phyloP scores from a whole-genome alignment of 2,797 vertebrate species.

The Gephyroberyx darwinii region DNA sequence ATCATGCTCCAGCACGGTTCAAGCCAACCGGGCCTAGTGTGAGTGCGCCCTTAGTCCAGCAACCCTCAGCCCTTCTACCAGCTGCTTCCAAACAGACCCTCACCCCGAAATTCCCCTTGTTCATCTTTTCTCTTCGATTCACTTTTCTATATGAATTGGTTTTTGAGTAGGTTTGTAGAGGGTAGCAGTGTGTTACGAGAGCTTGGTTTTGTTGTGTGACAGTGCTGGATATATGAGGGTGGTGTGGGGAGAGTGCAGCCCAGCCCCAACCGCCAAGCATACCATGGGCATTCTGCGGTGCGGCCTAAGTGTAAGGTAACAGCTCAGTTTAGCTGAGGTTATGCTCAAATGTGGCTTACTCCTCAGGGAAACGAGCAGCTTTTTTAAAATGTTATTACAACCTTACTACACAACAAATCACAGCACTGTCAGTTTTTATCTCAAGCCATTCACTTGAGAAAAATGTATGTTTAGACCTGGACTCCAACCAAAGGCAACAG shows the following conservation, averaged over 20 bases:
- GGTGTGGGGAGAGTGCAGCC: conserved; percentile 14
- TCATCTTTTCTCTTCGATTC: background rate
- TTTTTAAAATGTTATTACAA: conserved; percentile 9
- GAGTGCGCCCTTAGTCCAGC: too few relatives aligned
- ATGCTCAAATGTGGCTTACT: conserved; percentile 21
- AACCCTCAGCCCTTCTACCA: background rate
- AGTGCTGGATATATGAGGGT: conserved; percentile 1
- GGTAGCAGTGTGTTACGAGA: conserved; percentile 6
- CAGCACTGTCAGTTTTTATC: conserved; percentile 2
- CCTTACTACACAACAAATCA: background rate
- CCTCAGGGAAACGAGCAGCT: conserved; percentile 6
- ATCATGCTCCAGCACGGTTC: too few relatives aligned
- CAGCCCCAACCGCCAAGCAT: background rate
- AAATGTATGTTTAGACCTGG: conserved; percentile 6
- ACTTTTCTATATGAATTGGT: background rate
- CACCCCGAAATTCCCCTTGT: background rate
- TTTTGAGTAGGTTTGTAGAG: conserved; percentile 13
- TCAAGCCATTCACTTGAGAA: background rate
- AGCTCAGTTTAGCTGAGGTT: conserved; percentile 56
- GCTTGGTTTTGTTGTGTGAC: conserved; percentile 11
- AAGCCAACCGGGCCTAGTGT: too few relatives aligned
- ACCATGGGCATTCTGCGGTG: conserved; percentile 42
- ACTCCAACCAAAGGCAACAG: conserved; percentile 1
- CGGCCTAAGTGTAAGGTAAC: conserved; percentile 30
- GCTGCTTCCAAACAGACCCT: background rate